A percentile compares a stretch with the other conserved stretches of the same genome.
Evolutionary conservation across 1,140 invertebrate genomes (phyloP).

Genomic region (Ectropis grisescens): DNA sequence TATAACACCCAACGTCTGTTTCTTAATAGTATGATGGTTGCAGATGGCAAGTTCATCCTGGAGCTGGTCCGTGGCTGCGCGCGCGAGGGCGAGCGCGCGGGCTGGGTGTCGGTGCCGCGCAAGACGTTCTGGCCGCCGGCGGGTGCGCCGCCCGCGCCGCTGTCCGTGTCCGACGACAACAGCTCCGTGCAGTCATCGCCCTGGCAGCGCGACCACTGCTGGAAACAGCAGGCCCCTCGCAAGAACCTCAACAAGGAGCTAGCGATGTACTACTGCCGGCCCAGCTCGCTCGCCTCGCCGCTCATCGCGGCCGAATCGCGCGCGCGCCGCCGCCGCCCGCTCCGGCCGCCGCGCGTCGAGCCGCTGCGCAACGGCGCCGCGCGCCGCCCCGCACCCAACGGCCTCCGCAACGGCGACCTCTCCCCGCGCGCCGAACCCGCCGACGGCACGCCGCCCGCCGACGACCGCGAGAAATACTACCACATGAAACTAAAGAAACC

Average conservation of each 20-base stretch:
- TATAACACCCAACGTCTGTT: too few relatives aligned
- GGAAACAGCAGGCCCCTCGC: constrained; percentile 84
- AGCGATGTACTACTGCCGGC: constrained; percentile 79
- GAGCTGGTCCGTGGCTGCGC: constrained; percentile 85
- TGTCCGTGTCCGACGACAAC: constrained; percentile 87
- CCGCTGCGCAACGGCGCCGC: constrained; percentile 23
- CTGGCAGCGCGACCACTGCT: constrained; percentile 88
- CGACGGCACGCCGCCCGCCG: too few relatives aligned
- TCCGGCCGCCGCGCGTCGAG: constrained; percentile 30
- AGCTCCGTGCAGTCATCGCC: constrained; percentile 90
- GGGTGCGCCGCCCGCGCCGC: constrained; percentile 73
- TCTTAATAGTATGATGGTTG: too few relatives aligned
- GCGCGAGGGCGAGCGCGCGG: constrained; percentile 83
- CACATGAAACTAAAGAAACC: constrained; percentile 65
- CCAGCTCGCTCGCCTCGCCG: constrained; percentile 64
- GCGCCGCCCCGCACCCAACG: constrained; percentile 42
- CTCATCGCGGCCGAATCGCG: constrained; percentile 50
- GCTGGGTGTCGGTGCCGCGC: constrained; percentile 88
- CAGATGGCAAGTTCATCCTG: constrained; percentile 90
- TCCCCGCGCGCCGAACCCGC: constrained; percentile 44
- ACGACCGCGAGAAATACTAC: constrained; percentile 54
- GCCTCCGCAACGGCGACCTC: constrained; percentile 29
- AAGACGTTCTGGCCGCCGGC: constrained; percentile 88
- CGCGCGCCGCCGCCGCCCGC: constrained; percentile 73
- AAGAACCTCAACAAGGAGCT: constrained; percentile 80